Percentiles rank a stretch among this genome's conserved stretches.
These are phyloP conservation scores for Papilio protenor DNA, from an alignment of 2,888 invertebrate genomes.

Conservation along the genomic window DNA sequence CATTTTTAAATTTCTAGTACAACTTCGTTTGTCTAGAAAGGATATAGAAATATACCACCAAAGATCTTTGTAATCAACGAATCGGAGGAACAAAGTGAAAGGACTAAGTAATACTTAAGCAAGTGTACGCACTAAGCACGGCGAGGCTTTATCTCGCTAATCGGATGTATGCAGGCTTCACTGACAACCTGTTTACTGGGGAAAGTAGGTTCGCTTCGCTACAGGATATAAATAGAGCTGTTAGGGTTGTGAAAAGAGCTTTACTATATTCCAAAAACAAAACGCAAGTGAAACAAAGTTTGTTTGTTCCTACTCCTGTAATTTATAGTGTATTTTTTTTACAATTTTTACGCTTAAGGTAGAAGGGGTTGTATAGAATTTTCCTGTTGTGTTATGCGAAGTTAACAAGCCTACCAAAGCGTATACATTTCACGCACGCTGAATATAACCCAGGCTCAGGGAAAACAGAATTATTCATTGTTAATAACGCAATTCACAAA, in stretches of 20 bases:
- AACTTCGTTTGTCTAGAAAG: not conserved
- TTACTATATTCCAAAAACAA: not conserved
- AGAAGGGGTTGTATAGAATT: not conserved
- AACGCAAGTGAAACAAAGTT: no score
- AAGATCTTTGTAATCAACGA: constrained; percentile 8
- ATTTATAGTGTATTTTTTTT: no score
- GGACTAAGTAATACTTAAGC: not conserved
- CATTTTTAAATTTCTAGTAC: no score
- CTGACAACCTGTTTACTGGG: constrained; percentile 30
- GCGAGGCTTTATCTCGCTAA: constrained; percentile 37
- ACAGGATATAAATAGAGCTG: constrained; percentile 27
- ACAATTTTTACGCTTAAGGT: not conserved
- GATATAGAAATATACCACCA: not conserved
- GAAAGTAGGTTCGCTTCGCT: constrained; percentile 36
- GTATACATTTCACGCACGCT: not conserved
- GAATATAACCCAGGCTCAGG: not conserved
- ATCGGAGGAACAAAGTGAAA: constrained; percentile 20
- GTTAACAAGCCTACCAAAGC: constrained; percentile 3
- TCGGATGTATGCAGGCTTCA: constrained; percentile 33
- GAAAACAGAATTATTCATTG: constrained; percentile 7
- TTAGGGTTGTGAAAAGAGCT: not conserved
- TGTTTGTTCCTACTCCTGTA: no score
- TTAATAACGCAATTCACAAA: not conserved
- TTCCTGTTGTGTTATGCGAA: not conserved
- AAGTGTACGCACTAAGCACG: constrained; percentile 23